phyloP scores from a whole-genome alignment of 2,797 vertebrate genomes.

The Enteromius afrohamiltoni region DNA sequence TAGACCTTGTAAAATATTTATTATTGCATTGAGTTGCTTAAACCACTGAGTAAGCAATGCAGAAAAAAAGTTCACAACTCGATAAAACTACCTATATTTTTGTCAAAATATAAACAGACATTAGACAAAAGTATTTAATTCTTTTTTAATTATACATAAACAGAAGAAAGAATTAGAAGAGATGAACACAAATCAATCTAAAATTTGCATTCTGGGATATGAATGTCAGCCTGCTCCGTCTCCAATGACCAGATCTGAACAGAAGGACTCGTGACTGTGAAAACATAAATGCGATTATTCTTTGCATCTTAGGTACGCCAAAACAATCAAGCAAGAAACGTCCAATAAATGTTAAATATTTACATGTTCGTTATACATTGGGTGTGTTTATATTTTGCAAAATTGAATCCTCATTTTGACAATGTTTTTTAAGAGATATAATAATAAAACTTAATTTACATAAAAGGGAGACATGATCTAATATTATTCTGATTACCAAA shows the following conservation, averaged over 20 bases:
- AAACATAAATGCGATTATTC: conserved; percentile 44
- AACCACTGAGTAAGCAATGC: background rate
- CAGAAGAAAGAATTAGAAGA: background rate
- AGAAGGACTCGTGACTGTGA: conserved; percentile 22
- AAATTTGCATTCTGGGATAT: background rate
- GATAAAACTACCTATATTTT: background rate
- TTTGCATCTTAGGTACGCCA: background rate
- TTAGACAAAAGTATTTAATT: background rate
- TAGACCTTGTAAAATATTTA: background rate
- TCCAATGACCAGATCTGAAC: background rate
- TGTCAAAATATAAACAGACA: background rate
- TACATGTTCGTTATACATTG: background rate
- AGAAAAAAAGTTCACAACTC: background rate
- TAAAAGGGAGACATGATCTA: background rate
- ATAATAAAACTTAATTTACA: background rate
- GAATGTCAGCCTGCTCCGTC: background rate
- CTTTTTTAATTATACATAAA: background rate
- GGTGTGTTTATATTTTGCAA: too few relatives aligned
- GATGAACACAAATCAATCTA: background rate
- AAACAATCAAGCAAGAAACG: background rate
- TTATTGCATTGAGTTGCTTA: background rate
- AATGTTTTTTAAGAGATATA: background rate
- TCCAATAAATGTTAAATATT: background rate
- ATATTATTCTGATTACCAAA: background rate
- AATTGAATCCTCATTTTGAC: background rate